Evolutionary conservation across 2,888 invertebrate genomes (phyloP).

Genomic region (Scaptomyza tumidula): DNA sequence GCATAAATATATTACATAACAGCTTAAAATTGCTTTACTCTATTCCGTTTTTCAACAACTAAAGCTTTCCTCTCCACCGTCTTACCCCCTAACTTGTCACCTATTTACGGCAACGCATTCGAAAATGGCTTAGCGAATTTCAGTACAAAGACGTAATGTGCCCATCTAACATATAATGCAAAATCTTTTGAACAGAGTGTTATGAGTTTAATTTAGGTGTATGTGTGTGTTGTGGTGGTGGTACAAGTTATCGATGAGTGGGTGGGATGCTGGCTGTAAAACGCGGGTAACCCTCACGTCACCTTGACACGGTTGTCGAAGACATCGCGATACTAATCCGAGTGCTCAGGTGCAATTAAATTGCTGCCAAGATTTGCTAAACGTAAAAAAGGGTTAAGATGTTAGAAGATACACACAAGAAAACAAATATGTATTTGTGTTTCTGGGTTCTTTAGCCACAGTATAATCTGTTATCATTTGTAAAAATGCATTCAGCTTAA

Average conservation of each 20-base stretch:
- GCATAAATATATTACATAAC: too few relatives aligned
- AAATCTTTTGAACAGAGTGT: not conserved
- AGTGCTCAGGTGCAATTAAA: slow-evolving; percentile 78
- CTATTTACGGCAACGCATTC: too few relatives aligned
- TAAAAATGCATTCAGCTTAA: slow-evolving; percentile 46
- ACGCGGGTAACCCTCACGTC: slow-evolving; percentile 75
- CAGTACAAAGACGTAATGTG: too few relatives aligned
- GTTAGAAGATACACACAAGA: not conserved
- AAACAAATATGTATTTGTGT: not conserved
- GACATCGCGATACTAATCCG: slow-evolving; percentile 53
- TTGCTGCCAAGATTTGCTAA: slow-evolving; percentile 77
- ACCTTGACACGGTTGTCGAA: slow-evolving; percentile 72
- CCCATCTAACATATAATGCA: too few relatives aligned
- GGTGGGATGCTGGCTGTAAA: slow-evolving; percentile 11
- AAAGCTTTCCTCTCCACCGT: too few relatives aligned
- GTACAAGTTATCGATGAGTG: not conserved
- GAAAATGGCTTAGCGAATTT: too few relatives aligned
- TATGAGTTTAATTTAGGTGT: not conserved
- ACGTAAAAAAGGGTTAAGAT: slow-evolving; percentile 4
- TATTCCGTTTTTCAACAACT: too few relatives aligned
- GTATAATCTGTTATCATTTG: slow-evolving; percentile 3
- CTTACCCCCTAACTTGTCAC: too few relatives aligned
- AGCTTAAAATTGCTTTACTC: too few relatives aligned
- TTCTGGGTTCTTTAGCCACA: not conserved
- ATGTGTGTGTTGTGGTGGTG: not conserved